Conservation (phyloP, 2,797 vertebrate species). For the Mus caroli region DNA sequence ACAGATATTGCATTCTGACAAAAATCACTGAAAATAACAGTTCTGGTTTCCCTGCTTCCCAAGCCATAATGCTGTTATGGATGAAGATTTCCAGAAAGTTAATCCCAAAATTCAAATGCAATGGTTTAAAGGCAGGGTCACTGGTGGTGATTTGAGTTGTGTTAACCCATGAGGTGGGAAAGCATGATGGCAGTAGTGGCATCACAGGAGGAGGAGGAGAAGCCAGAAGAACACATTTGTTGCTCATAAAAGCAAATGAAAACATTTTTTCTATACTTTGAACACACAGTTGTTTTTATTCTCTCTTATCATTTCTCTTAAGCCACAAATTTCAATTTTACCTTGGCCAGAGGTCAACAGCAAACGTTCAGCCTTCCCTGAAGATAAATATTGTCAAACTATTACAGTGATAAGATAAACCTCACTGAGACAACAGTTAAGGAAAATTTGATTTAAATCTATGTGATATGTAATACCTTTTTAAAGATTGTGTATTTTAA, state of each 20-base stretch:
- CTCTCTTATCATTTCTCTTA: not conserved
- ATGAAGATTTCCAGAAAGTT: not conserved
- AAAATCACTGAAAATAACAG: not conserved
- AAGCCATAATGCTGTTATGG: not conserved
- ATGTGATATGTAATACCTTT: not conserved
- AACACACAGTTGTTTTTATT: not conserved
- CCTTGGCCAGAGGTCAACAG: not conserved
- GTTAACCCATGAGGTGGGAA: not conserved
- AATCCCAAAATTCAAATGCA: not conserved
- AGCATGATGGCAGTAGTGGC: no score
- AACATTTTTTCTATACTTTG: not conserved
- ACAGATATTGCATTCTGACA: not conserved
- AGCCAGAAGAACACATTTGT: not conserved
- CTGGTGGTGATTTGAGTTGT: no score
- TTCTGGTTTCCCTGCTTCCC: fast-evolving
- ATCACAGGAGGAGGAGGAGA: not conserved
- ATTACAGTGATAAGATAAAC: not conserved
- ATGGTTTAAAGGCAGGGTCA: not conserved
- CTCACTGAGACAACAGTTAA: not conserved
- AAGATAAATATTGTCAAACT: not conserved
- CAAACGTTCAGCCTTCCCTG: not conserved
- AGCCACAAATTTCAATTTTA: not conserved
- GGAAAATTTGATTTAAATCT: not conserved
- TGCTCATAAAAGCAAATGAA: not conserved
- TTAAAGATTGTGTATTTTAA: not conserved